Base-by-base conservation (phyloP, 1,140 invertebrate species). In the Diorhabda sublineata region DNA sequence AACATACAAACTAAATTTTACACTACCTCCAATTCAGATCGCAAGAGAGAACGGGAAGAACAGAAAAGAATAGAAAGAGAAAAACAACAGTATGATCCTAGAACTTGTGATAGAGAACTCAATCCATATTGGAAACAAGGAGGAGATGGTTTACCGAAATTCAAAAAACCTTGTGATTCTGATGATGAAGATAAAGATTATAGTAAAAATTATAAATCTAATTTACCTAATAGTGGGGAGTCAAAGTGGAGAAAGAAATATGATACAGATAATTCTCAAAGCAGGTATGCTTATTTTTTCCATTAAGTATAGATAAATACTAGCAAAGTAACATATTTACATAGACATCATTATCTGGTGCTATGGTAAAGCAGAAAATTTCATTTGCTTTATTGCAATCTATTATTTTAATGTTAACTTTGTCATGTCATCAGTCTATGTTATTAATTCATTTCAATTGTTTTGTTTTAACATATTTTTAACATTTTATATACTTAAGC, bases 41-140 rank as follows among this genome's bases (percentile, higher is more conserved):
- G 80, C 77, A 76, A 56, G 70, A 77, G 64, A 64, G 68, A 75
- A 61, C 68, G 71, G 26, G 74, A 76, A 61, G 47, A 74, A 57
- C 74, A 76, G 26, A 74, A 77, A 69, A 69, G 70, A 67, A 52
- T 64, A 58, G 58, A 74, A 69, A 74, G 66, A 71, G 82, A 83
- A 74, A 80, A 84, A 71, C 84, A 87, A 70, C 83, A 84, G 9
- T 88, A 89, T 74, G 84, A 93, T 85, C 90, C 90, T 56, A 88
- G 90, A 3, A 90, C 89, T 71, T 90, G 89, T 77, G 80, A 77
- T 3, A 84, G 87, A 76, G 95, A 98, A 84, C 82, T 96, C 60
- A 98, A 98, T 86, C 95, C 94, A 2, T 93, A 95, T 80, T 97
- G 94, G 93, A 95, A 93, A 85, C 84, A 91, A 82, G 93, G 92